A percentile compares a stretch with the other conserved stretches of the same genome.
phyloP scores from a whole-genome alignment of 2,888 invertebrate species.

The Drosophila suboccidentalis region DNA sequence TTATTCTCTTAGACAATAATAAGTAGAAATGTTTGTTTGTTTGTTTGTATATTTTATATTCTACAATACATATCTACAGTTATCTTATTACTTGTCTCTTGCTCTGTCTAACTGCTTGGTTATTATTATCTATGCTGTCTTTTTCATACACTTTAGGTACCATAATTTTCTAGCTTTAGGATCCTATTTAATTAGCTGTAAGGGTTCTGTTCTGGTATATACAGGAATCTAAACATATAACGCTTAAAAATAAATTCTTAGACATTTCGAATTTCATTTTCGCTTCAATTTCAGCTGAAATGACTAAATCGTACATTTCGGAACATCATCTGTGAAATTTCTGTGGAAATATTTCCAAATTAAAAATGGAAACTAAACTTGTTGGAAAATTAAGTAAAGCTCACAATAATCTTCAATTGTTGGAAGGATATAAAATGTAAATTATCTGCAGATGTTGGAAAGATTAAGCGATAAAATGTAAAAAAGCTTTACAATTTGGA shows the following conservation, averaged over 20 bases:
- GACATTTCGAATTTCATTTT: neutral
- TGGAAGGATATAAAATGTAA: slow-evolving; percentile 25
- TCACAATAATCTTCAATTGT: slow-evolving; percentile 7
- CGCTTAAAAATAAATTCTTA: slow-evolving; percentile 5
- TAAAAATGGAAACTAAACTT: neutral
- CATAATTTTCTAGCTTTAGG: slow-evolving; percentile 69
- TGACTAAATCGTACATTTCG: neutral
- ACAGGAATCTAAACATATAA: slow-evolving; percentile 56
- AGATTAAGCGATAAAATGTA: slow-evolving; percentile 13
- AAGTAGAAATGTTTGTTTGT: slow-evolving; percentile 39
- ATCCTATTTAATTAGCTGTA: slow-evolving; percentile 53
- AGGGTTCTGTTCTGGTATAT: slow-evolving; percentile 62
- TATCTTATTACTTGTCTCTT: slow-evolving; percentile 52
- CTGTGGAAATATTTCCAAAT: neutral
- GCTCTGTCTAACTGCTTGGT: slow-evolving; percentile 31
- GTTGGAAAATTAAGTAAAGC: slow-evolving; percentile 9
- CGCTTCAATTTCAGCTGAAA: neutral
- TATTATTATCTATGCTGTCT: slow-evolving; percentile 49
- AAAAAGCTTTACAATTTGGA: slow-evolving; percentile 17
- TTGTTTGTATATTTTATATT: slow-evolving; percentile 47
- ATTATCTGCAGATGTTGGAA: slow-evolving; percentile 19
- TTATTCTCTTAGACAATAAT: slow-evolving; percentile 58
- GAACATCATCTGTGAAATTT: neutral
- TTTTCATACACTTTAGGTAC: slow-evolving; percentile 70
- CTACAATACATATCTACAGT: slow-evolving; percentile 78